Base-by-base conservation (phyloP, 2,113 vertebrate species). In the Puma concolor region DNA sequence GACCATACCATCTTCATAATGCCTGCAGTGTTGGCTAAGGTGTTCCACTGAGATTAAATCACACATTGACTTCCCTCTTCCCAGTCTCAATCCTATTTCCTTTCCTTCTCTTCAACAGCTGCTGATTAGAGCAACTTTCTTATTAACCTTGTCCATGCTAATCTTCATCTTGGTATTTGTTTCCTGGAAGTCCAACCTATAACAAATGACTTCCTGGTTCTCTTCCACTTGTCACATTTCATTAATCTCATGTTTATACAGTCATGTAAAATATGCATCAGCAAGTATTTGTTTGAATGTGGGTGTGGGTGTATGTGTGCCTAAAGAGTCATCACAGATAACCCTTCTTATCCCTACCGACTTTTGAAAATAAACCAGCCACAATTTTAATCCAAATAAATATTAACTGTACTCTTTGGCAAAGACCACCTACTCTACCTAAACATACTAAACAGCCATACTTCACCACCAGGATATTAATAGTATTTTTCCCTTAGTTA, bases 341-440 rank as follows among this genome's bases (percentile, higher is more conserved):
- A 80, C 0, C 1, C 13, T 60, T 17, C 10, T 67, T 57, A 4
- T 63, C 21, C 41, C 29, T 66, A 5, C 21, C 17, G 8, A 3
- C 38, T 74, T 88, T 74, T 88, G 16, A 11, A 77, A 86, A 71
- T 69, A 97, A 91, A 85, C 63, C 0, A 74, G 31, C 36, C 23
- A 64, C 8, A 63, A 38, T 87, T 79, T 66, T 90, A 92, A 54
- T 63, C n/a, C 15, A 93, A 89, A 25, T 50, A 11, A 92, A 84
- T 76, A 15, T 63, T 79, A 52, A 14, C 10, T 52, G 7, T 33
- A 14, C 3, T 66, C 1, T 72, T 83, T 82, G 33, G n/a, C 36
- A 77, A 25, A 82, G 4, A 50, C 0, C 85, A 36, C 54, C 38
- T 38, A 36, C 25, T 82, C 21, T 19, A 83, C 77, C 12, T 48